Base-by-base conservation (phyloP, 2,888 invertebrate genomes). In the Caenorhabditis afra region DNA sequence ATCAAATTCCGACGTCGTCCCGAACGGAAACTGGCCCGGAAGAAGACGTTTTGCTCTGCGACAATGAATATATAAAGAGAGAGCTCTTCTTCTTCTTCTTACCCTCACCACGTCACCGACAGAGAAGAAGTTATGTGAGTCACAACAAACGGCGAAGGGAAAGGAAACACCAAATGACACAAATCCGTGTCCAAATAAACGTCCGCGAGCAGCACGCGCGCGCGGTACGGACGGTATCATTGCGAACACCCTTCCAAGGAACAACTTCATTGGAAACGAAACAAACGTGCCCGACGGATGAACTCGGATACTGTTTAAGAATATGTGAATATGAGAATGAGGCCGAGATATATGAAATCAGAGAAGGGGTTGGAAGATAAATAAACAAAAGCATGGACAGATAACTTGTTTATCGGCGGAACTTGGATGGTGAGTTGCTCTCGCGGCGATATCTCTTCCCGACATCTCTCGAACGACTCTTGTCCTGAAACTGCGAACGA, bases 381-480 rank as follows among this genome's bases (percentile, higher is more conserved):
- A 49, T 55, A 45, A 55, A 52, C 29, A 47, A 71, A 55, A 41
- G n/a, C n/a, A 41, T 41, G 2, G 14, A 41, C 41, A 3, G 11
- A 41, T 8, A 50, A 50, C 12, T 3, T 4, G 22, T 39, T 57
- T 41, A 71, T 55, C 71, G 62, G 22, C 71, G 62, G 39, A 23
- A 57, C 8, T 64, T 62, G 1, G 71, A 57, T 53, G 77, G 77
- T 44, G 78, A 73, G 45, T 49, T 61, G 50, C 62, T 66, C 14
- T 62, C 65, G 18, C 53, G 29, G 0, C 71, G 80, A 35, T 66
- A 71, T 23, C 59, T 62, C 44, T 81, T 82, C 18, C 81, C 82
- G 16, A 81, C 79, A 37, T 85, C 83, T 39, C 78, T 80, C 18
- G 49, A 61, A 49, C 53, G 59, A 29, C 47, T 71, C 44, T 68